These are phyloP conservation scores for Bactericera cockerelli DNA, from an alignment of 1,140 invertebrate species.

Conservation along the genomic window DNA sequence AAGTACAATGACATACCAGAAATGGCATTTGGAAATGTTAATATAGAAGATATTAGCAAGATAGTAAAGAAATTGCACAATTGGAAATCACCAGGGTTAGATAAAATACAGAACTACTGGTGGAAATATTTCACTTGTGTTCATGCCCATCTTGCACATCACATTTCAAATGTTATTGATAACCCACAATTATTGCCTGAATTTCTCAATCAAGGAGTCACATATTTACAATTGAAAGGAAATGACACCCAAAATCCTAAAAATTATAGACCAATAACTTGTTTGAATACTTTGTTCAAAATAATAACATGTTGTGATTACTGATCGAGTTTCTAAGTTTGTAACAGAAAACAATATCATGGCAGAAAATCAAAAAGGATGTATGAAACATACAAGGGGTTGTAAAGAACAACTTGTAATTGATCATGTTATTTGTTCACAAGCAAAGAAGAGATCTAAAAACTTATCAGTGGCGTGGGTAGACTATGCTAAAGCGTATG, in stretches of 20 bases:
- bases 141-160: conserved; percentile 4
- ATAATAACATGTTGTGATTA: conserved; percentile 19
- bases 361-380: conserved; percentile 21
- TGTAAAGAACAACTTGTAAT: conserved; percentile 23
- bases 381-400: conserved; percentile 17
- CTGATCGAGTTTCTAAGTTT: conserved; percentile 16
- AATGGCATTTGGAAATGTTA: background rate
- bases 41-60: background rate
- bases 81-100: conserved; percentile 11
- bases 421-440: conserved; percentile 14
- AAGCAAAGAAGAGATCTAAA: conserved; percentile 11
- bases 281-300: conserved; percentile 3
- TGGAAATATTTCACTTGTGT: conserved; percentile 8
- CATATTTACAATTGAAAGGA: background rate
- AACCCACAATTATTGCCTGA: background rate
- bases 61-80: conserved; percentile 6
- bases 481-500: conserved; percentile 21
- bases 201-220: conserved; percentile 7
- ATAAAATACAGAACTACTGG: conserved; percentile 10
- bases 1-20: background rate
- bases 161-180: background rate
- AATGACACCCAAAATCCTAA: background rate
- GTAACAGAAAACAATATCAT: conserved; percentile 15
- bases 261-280: conserved; percentile 7
- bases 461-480: conserved; percentile 9